Evolutionary conservation across 2,113 vertebrate species (phyloP).

Genomic region (Xiphophorus hellerii): DNA sequence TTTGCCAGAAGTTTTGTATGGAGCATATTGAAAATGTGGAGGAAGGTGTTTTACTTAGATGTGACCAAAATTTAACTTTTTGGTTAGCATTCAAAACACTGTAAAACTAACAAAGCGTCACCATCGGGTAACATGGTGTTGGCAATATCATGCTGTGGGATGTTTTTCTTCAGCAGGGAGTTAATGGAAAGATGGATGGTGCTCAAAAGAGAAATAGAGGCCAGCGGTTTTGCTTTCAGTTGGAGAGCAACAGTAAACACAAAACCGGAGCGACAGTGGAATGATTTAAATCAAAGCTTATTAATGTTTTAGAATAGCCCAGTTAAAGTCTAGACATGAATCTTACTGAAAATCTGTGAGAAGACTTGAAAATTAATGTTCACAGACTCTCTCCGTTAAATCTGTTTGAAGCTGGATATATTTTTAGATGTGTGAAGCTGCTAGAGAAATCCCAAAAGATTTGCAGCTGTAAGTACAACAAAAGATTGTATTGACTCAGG

Average conservation of each 20-base stretch:
- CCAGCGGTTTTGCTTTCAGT: not conserved
- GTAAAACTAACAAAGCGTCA: too few relatives aligned
- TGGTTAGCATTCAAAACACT: too few relatives aligned
- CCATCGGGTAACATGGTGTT: too few relatives aligned
- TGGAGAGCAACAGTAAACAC: not conserved
- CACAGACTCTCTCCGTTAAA: not conserved
- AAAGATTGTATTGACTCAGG: not conserved
- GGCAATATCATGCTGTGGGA: too few relatives aligned
- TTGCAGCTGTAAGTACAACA: not conserved
- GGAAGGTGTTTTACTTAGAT: too few relatives aligned
- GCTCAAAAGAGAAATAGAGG: too few relatives aligned
- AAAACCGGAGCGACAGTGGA: not conserved
- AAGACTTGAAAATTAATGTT: not conserved
- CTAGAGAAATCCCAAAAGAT: not conserved
- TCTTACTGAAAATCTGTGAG: not conserved
- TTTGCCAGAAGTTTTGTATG: too few relatives aligned
- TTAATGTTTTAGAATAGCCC: not conserved
- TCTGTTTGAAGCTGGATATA: not conserved
- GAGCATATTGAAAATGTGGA: too few relatives aligned
- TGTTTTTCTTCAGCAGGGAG: not conserved
- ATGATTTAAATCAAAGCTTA: not conserved
- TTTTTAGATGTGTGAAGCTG: not conserved
- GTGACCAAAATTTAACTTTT: too few relatives aligned
- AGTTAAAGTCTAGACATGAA: not conserved
- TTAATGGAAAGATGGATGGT: not conserved